Base-by-base conservation (phyloP, 2,797 vertebrate species). In the Acanthopagrus latus region DNA sequence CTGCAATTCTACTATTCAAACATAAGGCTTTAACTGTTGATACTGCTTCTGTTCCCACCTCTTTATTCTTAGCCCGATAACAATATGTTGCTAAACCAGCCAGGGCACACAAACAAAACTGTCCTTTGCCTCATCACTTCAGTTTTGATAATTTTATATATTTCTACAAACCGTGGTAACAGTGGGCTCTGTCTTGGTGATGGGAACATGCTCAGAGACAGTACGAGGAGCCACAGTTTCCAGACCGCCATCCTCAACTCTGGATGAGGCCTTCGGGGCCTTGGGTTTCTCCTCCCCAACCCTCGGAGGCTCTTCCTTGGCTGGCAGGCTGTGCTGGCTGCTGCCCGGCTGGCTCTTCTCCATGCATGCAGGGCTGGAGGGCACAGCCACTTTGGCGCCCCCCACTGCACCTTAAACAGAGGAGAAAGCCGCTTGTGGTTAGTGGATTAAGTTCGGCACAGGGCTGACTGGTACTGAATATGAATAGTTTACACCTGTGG, bases 331-430 rank as follows among this genome's bases (percentile, higher is more conserved):
- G 90, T 97, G 98, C 83, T 98, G 96, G 80, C 97, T 97, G 92
- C 97, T 96, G 85, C 97, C 97, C 0, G 97, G 96, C 85, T 97
- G 96, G 74, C 94, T 95, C 83, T 97, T 96, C 67, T 99, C 98
- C 86, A 98, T 93, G 81, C 97, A 96, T 64, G 96, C 94, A 86
- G 98, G 97, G 85, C 96, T 95, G 90, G 98, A 97, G 91, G 98
- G 95, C 95, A 99, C 95, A 82, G 98, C 98, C 33, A 99, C 98
- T 93, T 99, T 99, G 90, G 98, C 98, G 90, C 98, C 98, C 95
- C 98, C 97, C 98, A 99, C 98, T 99, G 98, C 98, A 99, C 98
- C 98, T 99, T 99, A 96, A 99, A 98, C 96, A 98, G 94, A 95
- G 96, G 96, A 97, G 88, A 94, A 95, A 88, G 83, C 77, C 89